Evolutionary conservation across 2,113 vertebrate genomes (phyloP), one percentile per base, ranked within the genome.

Genomic region (Morone saxatilis): DNA sequence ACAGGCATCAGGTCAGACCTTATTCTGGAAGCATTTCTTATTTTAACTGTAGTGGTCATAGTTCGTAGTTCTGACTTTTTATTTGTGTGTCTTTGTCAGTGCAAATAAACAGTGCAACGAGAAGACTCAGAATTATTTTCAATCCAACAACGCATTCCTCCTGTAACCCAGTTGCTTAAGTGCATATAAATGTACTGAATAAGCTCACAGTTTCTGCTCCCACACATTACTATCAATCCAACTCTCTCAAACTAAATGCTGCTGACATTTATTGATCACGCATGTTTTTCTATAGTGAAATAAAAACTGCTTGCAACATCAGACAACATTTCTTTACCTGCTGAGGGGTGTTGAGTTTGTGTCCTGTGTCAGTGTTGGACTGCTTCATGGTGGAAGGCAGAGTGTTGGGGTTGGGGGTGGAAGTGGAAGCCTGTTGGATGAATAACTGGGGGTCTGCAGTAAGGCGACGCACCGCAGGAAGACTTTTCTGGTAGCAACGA

Each of bases 361-460:
- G 94, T 57, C 92, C 92, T 56, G 90, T 16, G 62, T 83, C 88
- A 0, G 69, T 45, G 47, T 89, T 48, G 17, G 93, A 91, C 0
- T 91, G 59, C 68, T 92, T 65, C 0, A 89, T 0, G 10, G 63
- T 50, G 22, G 88, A 54, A 0, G 77, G 31, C 4, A 0, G 7
- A 14, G 48, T 77, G 0, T 85, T 83, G 60, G 71, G 4, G 66
- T 45, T 80, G 81, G 5, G 38, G 20, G 22, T 40, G 6, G 84
- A 69, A 2, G 73, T 60, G 56, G 88, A 92, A 60, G 97, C 98
- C 83, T 98, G 96, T 70, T 97, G 96, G 86, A 99, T 97, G 81
- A 99, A 99, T 83, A 95, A 95, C 93, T 97, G 95, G 2, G 97
- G 92, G 78, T 97, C 94, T 75, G 97, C 95, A 79, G 97, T 96